Conservation (phyloP, 2,113 vertebrate genomes). For the Empidonax alnorum region DNA sequence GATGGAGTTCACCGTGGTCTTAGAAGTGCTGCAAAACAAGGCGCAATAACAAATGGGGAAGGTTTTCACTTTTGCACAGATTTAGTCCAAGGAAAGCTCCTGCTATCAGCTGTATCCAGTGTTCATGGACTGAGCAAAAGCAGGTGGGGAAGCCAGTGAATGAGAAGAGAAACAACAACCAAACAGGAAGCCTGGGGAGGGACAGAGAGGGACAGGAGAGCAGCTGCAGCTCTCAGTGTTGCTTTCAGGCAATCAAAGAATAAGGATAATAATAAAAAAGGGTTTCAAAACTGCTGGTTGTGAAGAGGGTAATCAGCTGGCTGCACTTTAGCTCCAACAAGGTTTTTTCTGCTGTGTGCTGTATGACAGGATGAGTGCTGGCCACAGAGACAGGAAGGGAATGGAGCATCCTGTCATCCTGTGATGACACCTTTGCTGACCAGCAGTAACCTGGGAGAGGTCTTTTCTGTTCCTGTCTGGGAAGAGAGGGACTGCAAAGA, state of each 20-base stretch:
- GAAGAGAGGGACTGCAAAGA: not conserved
- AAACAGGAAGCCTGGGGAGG: not conserved
- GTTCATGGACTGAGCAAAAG: not conserved
- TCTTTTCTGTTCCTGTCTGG: not conserved
- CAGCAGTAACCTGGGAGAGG: not conserved
- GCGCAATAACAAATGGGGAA: not conserved
- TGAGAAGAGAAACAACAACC: not conserved
- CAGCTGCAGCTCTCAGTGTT: not conserved
- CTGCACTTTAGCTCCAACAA: not conserved
- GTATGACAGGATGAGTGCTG: not conserved
- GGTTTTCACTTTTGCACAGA: not conserved
- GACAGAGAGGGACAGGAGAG: not conserved
- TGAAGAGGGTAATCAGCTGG: not conserved
- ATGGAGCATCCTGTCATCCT: not conserved
- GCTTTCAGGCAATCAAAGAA: not conserved
- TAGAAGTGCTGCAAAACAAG: not conserved
- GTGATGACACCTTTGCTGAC: not conserved
- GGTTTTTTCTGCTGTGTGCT: not conserved
- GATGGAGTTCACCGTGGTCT: rapidly evolving
- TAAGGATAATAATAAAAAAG: not conserved
- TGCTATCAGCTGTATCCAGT: not conserved
- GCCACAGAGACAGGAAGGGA: not conserved
- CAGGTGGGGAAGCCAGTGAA: not conserved
- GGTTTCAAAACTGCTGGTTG: not conserved
- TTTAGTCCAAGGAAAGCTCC: not conserved